These are phyloP conservation scores for Urocolius indicus DNA, from an alignment of 2,113 vertebrate genomes.

Conservation along the genomic window DNA sequence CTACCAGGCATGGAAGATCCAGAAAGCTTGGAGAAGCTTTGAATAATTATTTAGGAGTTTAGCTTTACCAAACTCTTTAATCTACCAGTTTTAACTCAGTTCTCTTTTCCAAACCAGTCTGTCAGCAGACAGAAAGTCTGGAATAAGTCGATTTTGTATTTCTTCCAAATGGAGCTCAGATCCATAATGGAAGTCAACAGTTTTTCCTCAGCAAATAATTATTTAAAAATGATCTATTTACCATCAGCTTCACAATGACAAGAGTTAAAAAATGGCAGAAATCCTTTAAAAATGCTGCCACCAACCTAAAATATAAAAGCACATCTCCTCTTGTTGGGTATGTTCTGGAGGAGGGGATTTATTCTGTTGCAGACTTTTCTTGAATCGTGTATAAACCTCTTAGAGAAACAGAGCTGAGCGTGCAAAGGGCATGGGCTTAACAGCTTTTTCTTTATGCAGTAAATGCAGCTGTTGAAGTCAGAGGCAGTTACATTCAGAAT, in stretches of 20 bases:
- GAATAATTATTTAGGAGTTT: background rate
- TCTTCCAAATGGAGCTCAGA: background rate
- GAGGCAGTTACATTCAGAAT: constrained; percentile 25
- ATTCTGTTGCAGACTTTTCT: background rate
- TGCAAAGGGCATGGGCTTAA: constrained; percentile 28
- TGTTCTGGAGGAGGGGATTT: background rate
- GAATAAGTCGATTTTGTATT: background rate
- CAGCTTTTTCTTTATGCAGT: constrained; percentile 33
- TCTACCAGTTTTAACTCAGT: background rate
- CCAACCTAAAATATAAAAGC: background rate
- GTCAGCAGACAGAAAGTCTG: background rate
- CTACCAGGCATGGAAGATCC: background rate
- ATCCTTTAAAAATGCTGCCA: background rate
- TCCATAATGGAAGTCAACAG: background rate
- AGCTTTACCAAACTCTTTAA: background rate
- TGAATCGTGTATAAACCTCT: constrained; percentile 34
- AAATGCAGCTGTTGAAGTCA: constrained; percentile 37
- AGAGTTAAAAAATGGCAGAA: background rate
- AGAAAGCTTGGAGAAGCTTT: background rate
- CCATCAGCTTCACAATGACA: background rate
- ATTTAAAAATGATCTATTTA: no score
- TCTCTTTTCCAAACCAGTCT: background rate
- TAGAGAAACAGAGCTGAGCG: constrained; percentile 23
- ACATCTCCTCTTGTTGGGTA: background rate
- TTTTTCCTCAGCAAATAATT: background rate